Base-by-base conservation (phyloP, 1,140 invertebrate species). In the Oryzaephilus surinamensis region DNA sequence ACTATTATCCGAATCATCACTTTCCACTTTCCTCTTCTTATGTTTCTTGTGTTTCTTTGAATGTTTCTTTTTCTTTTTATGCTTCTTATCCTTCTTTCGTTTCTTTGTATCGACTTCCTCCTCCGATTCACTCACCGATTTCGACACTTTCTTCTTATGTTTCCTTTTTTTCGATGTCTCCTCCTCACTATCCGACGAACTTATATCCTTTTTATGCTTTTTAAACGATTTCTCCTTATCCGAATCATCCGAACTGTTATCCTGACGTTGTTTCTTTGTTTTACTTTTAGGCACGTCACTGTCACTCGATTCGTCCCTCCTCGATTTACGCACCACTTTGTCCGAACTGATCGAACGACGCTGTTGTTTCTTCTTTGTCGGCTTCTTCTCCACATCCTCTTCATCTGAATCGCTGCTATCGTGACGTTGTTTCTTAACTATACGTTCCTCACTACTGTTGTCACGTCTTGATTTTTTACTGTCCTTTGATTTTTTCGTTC, bases 21-120 rank as follows among this genome's bases (percentile, higher is more conserved):
- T 71, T 26, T 73, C 73, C 6, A 68, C 71, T 48, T 76, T 76
- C 56, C 71, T 72, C 57, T 79, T 79, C 50, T 77, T 78, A 46
- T 75, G 72, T 52, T 79, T 79, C 38, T 75, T 68, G 37, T 76
- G 73, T 46, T 78, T 78, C 62, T 79, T 79, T 8, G 56, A 57
- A 45, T 76, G 73, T 52, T 79, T 78, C 57, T 77, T 79, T 46
- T 78, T 76, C 54, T 79, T 78, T 41, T 78, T 78, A 41, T 79
- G 76, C 51, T 77, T 78, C 42, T 78, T 77, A 38, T 77, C 75
- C 38, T 77, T 77, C 43, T 79, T 79, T 49, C 73, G 74, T 53
- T 75, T 78, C 55, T 76, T 84, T 11, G 70, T 69, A 50, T 77
- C 76, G 5, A 76, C 66, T 52, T 81, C 79, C 33, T 76, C 77